Evolutionary conservation across 2,888 invertebrate species (phyloP), one percentile per base, ranked within the genome.

Genomic region (Ormyrus thymus): DNA sequence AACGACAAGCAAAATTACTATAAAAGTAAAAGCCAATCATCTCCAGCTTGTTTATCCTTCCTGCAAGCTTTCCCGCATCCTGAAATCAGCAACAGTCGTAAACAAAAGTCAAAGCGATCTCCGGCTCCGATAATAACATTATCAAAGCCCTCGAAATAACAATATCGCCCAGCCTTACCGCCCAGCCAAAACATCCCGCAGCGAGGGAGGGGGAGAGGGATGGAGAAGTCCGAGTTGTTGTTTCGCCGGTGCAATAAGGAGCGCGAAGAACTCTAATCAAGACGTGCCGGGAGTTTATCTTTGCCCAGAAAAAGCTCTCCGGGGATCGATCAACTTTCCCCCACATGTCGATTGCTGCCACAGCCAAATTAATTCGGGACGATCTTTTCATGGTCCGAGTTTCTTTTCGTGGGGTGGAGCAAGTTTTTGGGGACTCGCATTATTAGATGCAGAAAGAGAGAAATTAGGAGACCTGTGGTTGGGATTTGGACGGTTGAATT

Each of bases 241-340:
- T 69, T 69, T 76, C 59, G 66, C 68, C 61, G 8, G n/a, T 55
- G 76, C 76, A 76, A 76, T 68, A 72, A 87, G 88, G 84, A 86
- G 86, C 84, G 84, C 82, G 83, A 85, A 84, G 86, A 86, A 86
- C 87, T 88, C 87, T 89, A 89, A 89, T 89, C 88, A 89, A 89
- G 88, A 88, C 88, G 87, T 86, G 87, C 85, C 85, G 83, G 83
- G 86, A 86, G 88, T 88, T 88, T 88, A 88, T 88, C 86, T 87
- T 82, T 83, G 82, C 81, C 86, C 84, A 86, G 86, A 85, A 84
- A 82, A 83, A 82, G 78, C 82, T 83, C 87, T 86, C 86, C 81
- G 72, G 85, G 86, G 88, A 85, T 85, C 85, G 84, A 85, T 83
- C 83, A 84, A 29, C 29, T 84, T 85, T 84, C 82, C 79, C 81